Base-by-base conservation (phyloP, 2,888 invertebrate genomes). In the Nycteola revayana region DNA sequence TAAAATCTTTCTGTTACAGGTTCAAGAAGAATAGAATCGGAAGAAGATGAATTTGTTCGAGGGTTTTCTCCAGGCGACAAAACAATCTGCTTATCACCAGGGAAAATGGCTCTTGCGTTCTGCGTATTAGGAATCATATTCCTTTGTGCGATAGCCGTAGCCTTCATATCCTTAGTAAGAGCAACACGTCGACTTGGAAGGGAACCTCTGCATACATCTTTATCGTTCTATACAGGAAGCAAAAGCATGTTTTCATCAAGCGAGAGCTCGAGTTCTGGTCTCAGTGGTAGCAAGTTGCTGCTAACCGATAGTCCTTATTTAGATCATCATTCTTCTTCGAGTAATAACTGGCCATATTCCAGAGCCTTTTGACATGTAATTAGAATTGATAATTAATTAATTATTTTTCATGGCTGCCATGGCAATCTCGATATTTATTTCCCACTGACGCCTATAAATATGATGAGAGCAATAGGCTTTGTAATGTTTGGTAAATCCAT, bases 61-160 rank as follows among this genome's bases (percentile, higher is more conserved):
- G 75, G 84, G 2, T 87, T 88, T 45, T 88, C 88, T 6, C 91
- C 91, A 1, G 91, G 91, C 36, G 92, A 92, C 61, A 89, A 90
- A 51, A 91, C 91, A 2, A 90, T 94, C 28, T 95, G 95, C 64
- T 86, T 95, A 45, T 94, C 94, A 6, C 92, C 94, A 8, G 93
- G 94, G 4, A 94, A 93, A 82, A 91, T 95, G 90, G 94, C 94
- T 7, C 83, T 94, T 29, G 92, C 94, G 0, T 94, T 95, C 64
- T 93, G 94, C 61, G 82, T 93, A 0, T 75, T 94, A 55, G 93
- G 94, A 3, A 75, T 94, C 3, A 92, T 95, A 45, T 93, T 95
- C 70, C 77, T 95, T 0, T 86, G 92, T 34, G 94, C 94, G 4
- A 91, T 94, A 5, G 90, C 93, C 1, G 91, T 94, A 7, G 92